phyloP scores from a whole-genome alignment of 2,113 vertebrate genomes.

The Eptesicus fuscus region DNA sequence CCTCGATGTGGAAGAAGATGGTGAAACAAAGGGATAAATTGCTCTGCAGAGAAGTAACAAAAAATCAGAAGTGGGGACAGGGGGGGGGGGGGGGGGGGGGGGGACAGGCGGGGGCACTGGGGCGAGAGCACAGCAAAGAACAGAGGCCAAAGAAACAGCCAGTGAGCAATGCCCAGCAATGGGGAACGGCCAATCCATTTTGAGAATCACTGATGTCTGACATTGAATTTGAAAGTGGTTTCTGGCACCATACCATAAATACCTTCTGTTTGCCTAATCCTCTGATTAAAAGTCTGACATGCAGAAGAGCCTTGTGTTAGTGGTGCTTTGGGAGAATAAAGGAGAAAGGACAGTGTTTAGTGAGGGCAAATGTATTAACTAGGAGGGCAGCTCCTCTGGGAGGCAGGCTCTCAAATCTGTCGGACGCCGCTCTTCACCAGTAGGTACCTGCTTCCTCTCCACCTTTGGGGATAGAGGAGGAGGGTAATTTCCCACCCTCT shows the following conservation, averaged over 20 bases:
- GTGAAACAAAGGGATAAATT: neutral
- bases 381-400: conserved; percentile 9
- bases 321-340: conserved; percentile 10
- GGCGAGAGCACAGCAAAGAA: neutral
- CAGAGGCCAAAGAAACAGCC: neutral
- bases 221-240: neutral
- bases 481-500: neutral
- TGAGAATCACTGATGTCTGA: neutral
- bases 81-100: too few species aligned
- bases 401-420: neutral
- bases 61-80: neutral
- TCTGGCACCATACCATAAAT: neutral
- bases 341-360: neutral
- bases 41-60: neutral
- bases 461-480: neutral
- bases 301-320: neutral
- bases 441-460: neutral
- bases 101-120: neutral
- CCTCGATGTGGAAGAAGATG: neutral
- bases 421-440: neutral
- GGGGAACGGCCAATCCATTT: neutral
- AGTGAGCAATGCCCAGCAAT: neutral
- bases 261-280: neutral
- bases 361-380: neutral
- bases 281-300: neutral